A percentile compares a stretch with the other conserved stretches of the same genome.
Evolutionary conservation across 2,888 invertebrate genomes (phyloP).

Genomic region (Eupithecia exiguata): DNA sequence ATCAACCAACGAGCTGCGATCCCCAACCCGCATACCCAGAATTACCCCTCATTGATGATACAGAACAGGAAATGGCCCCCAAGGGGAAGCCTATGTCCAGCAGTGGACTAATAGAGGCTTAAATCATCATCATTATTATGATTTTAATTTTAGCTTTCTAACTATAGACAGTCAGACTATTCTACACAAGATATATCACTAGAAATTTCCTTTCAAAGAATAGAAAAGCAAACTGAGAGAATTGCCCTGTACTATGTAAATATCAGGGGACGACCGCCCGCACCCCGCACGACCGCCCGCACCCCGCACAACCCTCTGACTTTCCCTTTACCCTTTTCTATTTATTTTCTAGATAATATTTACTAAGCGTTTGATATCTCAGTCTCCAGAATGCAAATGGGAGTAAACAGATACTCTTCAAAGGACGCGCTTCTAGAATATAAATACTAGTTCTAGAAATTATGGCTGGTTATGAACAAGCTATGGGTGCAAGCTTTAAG

Average conservation of each 20-base stretch:
- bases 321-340: constrained; percentile 27
- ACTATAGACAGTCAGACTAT: neutral
- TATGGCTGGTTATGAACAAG: neutral
- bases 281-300: too few relatives aligned
- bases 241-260: constrained; percentile 43
- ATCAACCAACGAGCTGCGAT: too few relatives aligned
- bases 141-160: neutral
- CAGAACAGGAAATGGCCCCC: too few relatives aligned
- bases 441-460: neutral
- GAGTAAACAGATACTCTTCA: constrained; percentile 13
- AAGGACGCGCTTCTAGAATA: constrained; percentile 4
- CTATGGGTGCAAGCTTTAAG: neutral
- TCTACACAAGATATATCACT: neutral
- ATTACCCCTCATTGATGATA: too few relatives aligned
- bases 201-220: constrained; percentile 40
- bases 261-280: constrained; percentile 39
- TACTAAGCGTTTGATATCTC: constrained; percentile 34
- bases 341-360: constrained; percentile 36
- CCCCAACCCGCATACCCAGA: too few relatives aligned
- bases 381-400: constrained; percentile 26
- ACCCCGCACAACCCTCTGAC: constrained; percentile 27
- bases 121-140: too few relatives aligned
- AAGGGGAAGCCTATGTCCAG: too few relatives aligned
- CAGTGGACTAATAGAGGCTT: too few relatives aligned
- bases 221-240: constrained; percentile 42